These are phyloP conservation scores for Amblyteles armatorius DNA, from an alignment of 2,888 invertebrate species.

Conservation along the genomic window DNA sequence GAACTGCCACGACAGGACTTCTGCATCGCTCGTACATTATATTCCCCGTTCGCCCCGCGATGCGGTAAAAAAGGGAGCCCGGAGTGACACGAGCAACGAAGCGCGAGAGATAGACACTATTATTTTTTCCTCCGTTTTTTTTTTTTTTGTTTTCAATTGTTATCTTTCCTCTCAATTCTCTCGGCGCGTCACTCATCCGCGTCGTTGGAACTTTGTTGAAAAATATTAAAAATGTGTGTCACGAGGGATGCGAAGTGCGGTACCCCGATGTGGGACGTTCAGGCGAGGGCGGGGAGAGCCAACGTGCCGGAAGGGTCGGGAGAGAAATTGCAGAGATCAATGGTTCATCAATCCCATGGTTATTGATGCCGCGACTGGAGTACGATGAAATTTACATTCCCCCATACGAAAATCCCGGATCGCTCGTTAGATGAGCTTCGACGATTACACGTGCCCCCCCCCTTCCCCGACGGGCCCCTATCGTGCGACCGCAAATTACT, in stretches of 20 bases:
- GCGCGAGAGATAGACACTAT: conserved; percentile 30
- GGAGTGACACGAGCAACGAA: conserved; percentile 21
- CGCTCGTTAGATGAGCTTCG: conserved; percentile 47
- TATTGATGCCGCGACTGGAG: neutral
- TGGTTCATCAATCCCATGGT: neutral
- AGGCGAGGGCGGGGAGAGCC: neutral
- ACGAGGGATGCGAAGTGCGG: neutral
- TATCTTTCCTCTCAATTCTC: neutral
- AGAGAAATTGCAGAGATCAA: conserved; percentile 1
- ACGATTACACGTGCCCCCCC: conserved; percentile 29
- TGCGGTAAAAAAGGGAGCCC: conserved; percentile 20
- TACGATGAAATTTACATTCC: conserved; percentile 24
- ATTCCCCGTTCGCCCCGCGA: neutral
- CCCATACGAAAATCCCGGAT: conserved; percentile 27
- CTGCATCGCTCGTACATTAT: conserved; percentile 8
- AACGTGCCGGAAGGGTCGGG: neutral
- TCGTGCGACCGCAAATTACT: conserved; percentile 55
- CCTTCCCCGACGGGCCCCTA: no score
- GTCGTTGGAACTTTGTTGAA: conserved; percentile 3
- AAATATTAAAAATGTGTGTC: conserved; percentile 14
- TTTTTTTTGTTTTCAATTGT: neutral
- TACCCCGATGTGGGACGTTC: neutral
- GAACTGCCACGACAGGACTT: neutral
- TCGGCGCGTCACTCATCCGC: conserved; percentile 2
- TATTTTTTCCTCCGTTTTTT: neutral